Percentiles rank a stretch among this genome's conserved stretches.
Evolutionary conservation across 1,140 invertebrate genomes (phyloP).

Genomic region (Bombus soroeensis): DNA sequence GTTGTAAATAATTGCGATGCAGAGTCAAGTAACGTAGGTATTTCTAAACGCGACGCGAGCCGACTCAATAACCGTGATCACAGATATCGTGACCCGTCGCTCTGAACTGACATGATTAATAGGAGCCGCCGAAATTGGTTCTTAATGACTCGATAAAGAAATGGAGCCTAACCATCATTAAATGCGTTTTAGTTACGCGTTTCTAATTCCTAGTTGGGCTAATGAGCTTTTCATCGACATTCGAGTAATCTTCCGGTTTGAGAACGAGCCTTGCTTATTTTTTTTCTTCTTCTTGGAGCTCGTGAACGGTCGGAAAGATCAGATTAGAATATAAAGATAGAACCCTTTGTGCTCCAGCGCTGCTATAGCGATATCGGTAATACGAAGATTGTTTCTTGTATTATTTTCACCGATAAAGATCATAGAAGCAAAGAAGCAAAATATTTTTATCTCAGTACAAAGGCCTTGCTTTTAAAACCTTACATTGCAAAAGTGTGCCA

Average conservation of each 20-base stretch:
- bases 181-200: conserved; percentile 59
- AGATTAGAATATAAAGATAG: neutral
- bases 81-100: conserved; percentile 41
- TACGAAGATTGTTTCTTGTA: neutral
- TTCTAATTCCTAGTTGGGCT: conserved; percentile 57
- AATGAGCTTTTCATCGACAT: conserved; percentile 67
- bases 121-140: conserved; percentile 57
- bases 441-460: neutral
- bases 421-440: neutral
- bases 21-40: neutral
- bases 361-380: neutral
- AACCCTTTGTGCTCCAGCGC: neutral
- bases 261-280: neutral
- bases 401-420: neutral
- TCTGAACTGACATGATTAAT: conserved; percentile 59
- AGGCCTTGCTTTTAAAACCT: neutral
- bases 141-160: conserved; percentile 68
- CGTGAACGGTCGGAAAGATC: neutral
- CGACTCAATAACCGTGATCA: conserved; percentile 14
- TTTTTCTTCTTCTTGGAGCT: neutral
- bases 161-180: conserved; percentile 48
- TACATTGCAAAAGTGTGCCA: neutral
- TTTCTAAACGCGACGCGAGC: neutral
- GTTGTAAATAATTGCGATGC: too few relatives aligned
- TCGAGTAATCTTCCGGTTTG: conserved; percentile 36